These are phyloP conservation scores for Cichlasoma orientale DNA, from an alignment of 2,797 vertebrate genomes.

Conservation along the genomic window DNA sequence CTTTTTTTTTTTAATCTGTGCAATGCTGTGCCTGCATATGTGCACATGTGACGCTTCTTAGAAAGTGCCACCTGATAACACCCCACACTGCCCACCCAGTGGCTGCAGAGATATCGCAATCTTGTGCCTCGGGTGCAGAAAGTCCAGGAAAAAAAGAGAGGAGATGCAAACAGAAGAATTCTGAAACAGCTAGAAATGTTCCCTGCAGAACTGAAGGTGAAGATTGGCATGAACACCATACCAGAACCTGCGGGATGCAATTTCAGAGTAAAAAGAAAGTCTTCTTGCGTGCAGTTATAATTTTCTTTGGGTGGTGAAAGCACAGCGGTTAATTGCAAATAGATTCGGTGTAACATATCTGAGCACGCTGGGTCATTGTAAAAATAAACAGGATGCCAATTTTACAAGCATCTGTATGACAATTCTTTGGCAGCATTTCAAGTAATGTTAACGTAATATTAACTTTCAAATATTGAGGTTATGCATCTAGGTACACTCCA, in stretches of 20 bases:
- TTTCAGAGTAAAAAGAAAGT: conserved; percentile 45
- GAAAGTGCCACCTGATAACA: conserved; percentile 68
- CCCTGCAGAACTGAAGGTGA: conserved; percentile 20
- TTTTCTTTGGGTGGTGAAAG: conserved; percentile 27
- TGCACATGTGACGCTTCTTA: conserved; percentile 44
- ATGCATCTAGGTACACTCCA: conserved; percentile 34
- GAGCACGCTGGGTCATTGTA: not conserved
- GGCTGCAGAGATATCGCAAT: conserved; percentile 64
- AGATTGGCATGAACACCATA: conserved; percentile 42
- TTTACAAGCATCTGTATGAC: not conserved
- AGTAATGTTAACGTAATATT: not conserved
- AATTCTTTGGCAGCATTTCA: not conserved
- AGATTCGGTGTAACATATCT: not conserved
- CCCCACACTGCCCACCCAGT: conserved; percentile 42
- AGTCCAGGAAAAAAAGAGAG: conserved; percentile 17
- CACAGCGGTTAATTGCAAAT: conserved; percentile 9
- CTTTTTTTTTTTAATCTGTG: conserved; percentile 46
- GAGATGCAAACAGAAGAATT: conserved; percentile 6
- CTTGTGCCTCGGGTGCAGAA: conserved; percentile 48
- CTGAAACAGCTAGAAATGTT: conserved; percentile 39
- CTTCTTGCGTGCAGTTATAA: conserved; percentile 27
- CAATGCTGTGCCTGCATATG: conserved; percentile 45
- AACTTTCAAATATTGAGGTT: conserved; percentile 33
- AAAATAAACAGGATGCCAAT: conserved; percentile 32
- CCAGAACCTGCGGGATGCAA: conserved; percentile 30